Evolutionary conservation across 2,888 invertebrate genomes (phyloP).

Genomic region (Xestobium rufovillosum): DNA sequence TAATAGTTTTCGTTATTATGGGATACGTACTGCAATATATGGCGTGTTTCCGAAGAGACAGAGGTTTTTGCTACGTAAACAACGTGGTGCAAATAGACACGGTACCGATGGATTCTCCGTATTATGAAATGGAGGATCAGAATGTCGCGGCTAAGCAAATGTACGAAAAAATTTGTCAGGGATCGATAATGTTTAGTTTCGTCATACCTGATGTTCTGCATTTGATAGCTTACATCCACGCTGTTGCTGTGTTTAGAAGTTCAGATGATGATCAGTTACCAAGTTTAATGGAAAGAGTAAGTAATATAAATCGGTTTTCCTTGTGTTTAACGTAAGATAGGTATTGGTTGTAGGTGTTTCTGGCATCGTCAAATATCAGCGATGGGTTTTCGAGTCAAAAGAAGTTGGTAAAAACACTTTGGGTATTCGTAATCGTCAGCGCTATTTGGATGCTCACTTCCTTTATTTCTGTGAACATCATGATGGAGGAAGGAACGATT

Average conservation of each 20-base stretch:
- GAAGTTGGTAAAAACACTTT: conserved; percentile 60
- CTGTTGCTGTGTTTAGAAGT: conserved; percentile 64
- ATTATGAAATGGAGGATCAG: not conserved
- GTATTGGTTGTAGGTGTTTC: conserved; percentile 52
- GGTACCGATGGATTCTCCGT: too few relatives aligned
- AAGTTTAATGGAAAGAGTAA: conserved; percentile 73
- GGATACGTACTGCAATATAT: conserved; percentile 74
- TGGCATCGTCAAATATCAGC: conserved; percentile 62
- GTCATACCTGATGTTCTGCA: conserved; percentile 67
- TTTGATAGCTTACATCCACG: conserved; percentile 64
- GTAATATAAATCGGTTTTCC: conserved; percentile 20
- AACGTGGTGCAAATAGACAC: conserved; percentile 6
- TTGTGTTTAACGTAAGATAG: conserved; percentile 2
- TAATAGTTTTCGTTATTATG: conserved; percentile 56
- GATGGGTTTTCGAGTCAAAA: conserved; percentile 61
- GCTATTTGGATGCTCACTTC: conserved; percentile 65
- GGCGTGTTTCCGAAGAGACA: conserved; percentile 66
- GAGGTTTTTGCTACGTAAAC: conserved; percentile 61
- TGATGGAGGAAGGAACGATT: conserved; percentile 56
- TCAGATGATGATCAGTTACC: conserved; percentile 77
- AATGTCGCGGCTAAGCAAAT: conserved; percentile 28
- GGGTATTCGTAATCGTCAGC: conserved; percentile 65
- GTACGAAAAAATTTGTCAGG: conserved; percentile 60
- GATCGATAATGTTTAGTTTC: conserved; percentile 64
- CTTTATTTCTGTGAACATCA: conserved; percentile 55